These are phyloP conservation scores for Glyptemys insculpta DNA, from an alignment of 2,797 vertebrate genomes.

Conservation along the genomic window DNA sequence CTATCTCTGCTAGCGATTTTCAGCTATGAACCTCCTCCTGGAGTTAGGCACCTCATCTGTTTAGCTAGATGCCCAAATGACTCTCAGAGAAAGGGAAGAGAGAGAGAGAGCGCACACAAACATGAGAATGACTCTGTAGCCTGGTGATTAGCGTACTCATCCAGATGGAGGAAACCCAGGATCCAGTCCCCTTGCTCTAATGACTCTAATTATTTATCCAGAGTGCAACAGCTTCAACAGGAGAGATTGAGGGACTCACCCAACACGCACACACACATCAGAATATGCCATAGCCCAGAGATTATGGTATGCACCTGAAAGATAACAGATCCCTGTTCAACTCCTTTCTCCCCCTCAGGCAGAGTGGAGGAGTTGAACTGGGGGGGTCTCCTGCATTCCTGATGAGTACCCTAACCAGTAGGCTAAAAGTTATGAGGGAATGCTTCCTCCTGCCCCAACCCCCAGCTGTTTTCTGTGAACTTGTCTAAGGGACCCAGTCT, in stretches of 20 bases:
- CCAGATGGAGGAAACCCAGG: no score
- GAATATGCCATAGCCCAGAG: no score
- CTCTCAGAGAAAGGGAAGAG: not conserved
- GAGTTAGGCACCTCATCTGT: not conserved
- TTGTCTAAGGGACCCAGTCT: no score
- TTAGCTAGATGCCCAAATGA: no score
- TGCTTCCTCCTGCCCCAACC: no score
- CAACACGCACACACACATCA: no score
- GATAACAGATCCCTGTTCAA: not conserved
- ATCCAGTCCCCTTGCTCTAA: no score
- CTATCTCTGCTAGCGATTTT: not conserved
- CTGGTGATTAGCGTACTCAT: not conserved
- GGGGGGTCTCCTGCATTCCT: not conserved
- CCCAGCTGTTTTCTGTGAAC: no score
- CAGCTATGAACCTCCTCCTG: not conserved
- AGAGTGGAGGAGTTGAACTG: not conserved
- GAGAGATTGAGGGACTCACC: no score
- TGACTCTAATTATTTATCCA: no score
- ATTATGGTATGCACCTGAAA: not conserved
- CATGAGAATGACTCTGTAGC: not conserved
- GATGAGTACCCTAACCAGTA: not conserved
- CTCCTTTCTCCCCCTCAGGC: not conserved
- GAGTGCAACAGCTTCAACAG: no score
- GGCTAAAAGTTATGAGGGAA: no score
- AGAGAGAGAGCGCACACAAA: not conserved